Conservation (phyloP, 1,140 invertebrate species). For the Bombus balteatus region DNA sequence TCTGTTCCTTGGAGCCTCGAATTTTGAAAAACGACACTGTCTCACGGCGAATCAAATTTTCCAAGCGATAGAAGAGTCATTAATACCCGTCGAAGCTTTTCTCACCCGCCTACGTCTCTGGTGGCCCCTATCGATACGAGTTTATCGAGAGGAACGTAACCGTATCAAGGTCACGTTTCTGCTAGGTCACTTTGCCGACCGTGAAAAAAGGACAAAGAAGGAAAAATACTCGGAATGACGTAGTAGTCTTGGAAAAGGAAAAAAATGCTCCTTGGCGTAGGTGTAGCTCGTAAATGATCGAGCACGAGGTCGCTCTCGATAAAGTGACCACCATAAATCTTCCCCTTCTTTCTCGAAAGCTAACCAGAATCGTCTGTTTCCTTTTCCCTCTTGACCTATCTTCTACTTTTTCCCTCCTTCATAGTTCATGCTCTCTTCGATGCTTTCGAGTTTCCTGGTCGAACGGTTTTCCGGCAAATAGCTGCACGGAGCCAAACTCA, state of each 20-base stretch:
- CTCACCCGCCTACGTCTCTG: not conserved
- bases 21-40: not conserved
- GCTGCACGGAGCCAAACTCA: constrained; percentile 62
- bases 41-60: constrained; percentile 11
- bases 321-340: constrained; percentile 64
- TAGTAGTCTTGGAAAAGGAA: not conserved
- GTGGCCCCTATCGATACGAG: not conserved
- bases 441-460: constrained; percentile 58
- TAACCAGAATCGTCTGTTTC: constrained; percentile 59
- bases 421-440: not conserved
- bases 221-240: not conserved
- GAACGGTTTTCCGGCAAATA: constrained; percentile 65
- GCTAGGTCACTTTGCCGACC: not conserved
- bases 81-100: not conserved
- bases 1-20: not conserved
- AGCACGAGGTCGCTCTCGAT: constrained; percentile 52
- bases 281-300: constrained; percentile 46
- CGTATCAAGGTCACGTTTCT: constrained; percentile 29
- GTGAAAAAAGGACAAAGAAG: not conserved
- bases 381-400: not conserved
- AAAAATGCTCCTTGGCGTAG: constrained; percentile 13
- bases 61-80: constrained; percentile 3
- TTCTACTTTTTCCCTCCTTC: not conserved
- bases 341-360: constrained; percentile 21
- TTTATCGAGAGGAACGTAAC: constrained; percentile 7